A percentile compares a stretch with the other conserved stretches of the same genome.
Evolutionary conservation across 2,797 vertebrate species (phyloP).

Genomic region (Miichthys miiuy): DNA sequence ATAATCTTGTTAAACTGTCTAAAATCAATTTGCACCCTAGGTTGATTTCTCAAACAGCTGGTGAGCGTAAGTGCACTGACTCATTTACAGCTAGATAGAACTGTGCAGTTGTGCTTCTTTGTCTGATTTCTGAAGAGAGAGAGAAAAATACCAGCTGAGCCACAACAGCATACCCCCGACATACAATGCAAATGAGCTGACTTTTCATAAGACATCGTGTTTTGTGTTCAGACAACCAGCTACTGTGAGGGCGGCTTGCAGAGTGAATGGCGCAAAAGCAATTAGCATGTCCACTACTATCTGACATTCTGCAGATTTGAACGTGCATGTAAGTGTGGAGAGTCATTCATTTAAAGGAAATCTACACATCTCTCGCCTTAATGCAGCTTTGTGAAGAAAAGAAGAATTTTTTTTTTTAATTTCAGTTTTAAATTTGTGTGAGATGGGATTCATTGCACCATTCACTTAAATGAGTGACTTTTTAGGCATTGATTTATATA

Average conservation of each 20-base stretch:
- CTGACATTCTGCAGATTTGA: constrained; percentile 24
- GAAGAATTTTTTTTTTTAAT: neutral
- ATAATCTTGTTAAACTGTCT: neutral
- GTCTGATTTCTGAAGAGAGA: constrained; percentile 66
- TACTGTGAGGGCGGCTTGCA: neutral
- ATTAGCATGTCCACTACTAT: constrained; percentile 34
- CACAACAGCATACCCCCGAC: constrained; percentile 7
- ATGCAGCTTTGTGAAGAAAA: constrained; percentile 1
- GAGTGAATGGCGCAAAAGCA: constrained; percentile 5
- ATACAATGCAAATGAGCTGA: constrained; percentile 47
- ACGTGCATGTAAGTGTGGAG: constrained; percentile 16
- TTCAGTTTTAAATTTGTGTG: neutral
- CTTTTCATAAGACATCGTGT: constrained; percentile 43
- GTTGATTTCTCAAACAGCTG: constrained; percentile 43
- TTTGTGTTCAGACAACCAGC: constrained; percentile 35
- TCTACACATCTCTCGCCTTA: neutral
- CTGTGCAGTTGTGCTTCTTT: constrained; percentile 52
- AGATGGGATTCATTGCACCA: neutral
- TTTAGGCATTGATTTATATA: neutral
- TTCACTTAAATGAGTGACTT: constrained; percentile 16
- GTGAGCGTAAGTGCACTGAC: constrained; percentile 27
- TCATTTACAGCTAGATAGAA: constrained; percentile 52
- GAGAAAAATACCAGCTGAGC: constrained; percentile 44
- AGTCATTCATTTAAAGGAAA: constrained; percentile 18
- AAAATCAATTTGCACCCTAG: constrained; percentile 3